phyloP scores from a whole-genome alignment of 1,140 invertebrate genomes.

The Battus philenor region DNA sequence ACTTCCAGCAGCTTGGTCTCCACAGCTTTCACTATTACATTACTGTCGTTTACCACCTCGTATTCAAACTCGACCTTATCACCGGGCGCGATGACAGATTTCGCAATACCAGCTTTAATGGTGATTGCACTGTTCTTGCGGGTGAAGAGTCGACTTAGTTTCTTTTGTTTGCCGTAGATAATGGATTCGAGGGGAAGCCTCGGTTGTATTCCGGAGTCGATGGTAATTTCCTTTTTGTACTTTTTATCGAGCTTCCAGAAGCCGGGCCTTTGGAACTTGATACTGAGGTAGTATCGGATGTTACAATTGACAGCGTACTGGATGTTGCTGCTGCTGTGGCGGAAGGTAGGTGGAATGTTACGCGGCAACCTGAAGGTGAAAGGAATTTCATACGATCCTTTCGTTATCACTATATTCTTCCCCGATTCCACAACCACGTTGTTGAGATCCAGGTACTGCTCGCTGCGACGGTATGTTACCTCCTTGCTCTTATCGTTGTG shows the following conservation, averaged over 20 bases:
- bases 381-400: conserved; percentile 26
- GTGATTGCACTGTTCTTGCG: conserved; percentile 23
- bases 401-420: conserved; percentile 12
- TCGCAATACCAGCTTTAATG: conserved; percentile 29
- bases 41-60: conserved; percentile 30
- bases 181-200: conserved; percentile 23
- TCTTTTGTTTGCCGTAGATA: conserved; percentile 28
- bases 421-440: conserved; percentile 3
- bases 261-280: conserved; percentile 31
- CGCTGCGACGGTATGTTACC: not conserved
- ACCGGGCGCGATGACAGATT: conserved; percentile 25
- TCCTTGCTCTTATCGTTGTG: conserved; percentile 11
- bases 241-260: conserved; percentile 22
- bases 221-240: conserved; percentile 30
- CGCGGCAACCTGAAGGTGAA: conserved; percentile 28
- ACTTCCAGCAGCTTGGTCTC: conserved; percentile 28
- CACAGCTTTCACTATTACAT: conserved; percentile 26
- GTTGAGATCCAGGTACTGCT: conserved; percentile 17
- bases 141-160: conserved; percentile 27
- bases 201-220: conserved; percentile 26
- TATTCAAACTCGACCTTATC: conserved; percentile 28
- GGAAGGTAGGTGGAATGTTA: conserved; percentile 27
- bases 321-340: conserved; percentile 12
- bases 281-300: conserved; percentile 30
- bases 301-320: conserved; percentile 18